Conservation (phyloP, 1,140 invertebrate species). For the Zaprionus tsacasi region DNA sequence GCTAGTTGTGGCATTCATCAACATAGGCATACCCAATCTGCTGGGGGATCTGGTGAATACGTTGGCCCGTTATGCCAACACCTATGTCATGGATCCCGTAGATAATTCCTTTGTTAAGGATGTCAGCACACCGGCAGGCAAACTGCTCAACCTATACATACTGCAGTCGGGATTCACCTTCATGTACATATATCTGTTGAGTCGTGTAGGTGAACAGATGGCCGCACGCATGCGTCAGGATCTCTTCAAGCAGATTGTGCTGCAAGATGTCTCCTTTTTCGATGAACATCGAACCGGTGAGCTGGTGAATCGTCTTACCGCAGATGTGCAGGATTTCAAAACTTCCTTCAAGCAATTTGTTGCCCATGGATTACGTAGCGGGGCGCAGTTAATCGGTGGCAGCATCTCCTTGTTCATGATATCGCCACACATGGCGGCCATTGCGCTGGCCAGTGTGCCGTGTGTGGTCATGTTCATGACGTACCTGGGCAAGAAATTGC, state of each 20-base stretch:
- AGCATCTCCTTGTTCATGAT: constrained; percentile 86
- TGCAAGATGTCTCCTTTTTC: constrained; percentile 96
- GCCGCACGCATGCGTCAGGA: constrained; percentile 91
- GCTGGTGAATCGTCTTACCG: constrained; percentile 94
- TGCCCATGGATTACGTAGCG: constrained; percentile 93
- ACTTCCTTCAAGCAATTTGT: constrained; percentile 96
- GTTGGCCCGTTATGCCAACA: constrained; percentile 86
- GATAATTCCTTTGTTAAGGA: constrained; percentile 86
- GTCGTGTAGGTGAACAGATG: constrained; percentile 94
- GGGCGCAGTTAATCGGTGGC: constrained; percentile 89
- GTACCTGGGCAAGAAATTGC: constrained; percentile 67
- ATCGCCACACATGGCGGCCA: constrained; percentile 93
- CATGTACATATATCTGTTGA: constrained; percentile 93
- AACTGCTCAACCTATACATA: constrained; percentile 88
- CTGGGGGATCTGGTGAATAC: constrained; percentile 92
- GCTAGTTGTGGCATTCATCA: constrained; percentile 90
- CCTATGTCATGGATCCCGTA: constrained; percentile 74
- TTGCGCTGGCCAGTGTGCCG: constrained; percentile 93
- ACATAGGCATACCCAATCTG: constrained; percentile 92
- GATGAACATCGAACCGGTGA: constrained; percentile 96
- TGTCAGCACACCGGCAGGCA: constrained; percentile 88
- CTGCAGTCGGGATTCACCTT: constrained; percentile 94
- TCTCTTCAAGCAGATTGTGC: constrained; percentile 93
- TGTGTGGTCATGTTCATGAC: constrained; percentile 89
- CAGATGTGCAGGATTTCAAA: constrained; percentile 98